Percentiles rank a stretch among this genome's conserved stretches.
Evolutionary conservation across 2,113 vertebrate species (phyloP).

Genomic region (Hippocampus mohnikei): DNA sequence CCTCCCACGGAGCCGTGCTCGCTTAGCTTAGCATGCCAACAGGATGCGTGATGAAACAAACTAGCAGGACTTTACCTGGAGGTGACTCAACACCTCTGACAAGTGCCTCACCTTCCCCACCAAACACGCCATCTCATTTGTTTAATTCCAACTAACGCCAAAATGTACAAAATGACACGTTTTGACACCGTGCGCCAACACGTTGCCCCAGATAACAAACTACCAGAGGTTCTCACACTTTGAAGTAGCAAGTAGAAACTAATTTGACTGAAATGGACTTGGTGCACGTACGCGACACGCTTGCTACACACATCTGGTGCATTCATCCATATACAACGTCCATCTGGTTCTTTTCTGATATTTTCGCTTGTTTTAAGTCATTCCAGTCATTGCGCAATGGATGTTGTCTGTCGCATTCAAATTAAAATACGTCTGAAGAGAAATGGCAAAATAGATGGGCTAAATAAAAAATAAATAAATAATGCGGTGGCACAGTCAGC

Average conservation of each 20-base stretch:
- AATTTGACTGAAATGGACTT: too few species aligned
- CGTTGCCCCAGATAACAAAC: not conserved
- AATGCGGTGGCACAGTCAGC: not conserved
- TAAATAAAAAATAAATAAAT: not conserved
- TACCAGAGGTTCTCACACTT: not conserved
- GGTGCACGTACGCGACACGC: too few species aligned
- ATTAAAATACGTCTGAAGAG: not conserved
- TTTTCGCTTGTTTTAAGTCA: not conserved
- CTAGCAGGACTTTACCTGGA: not conserved
- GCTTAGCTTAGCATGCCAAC: not conserved
- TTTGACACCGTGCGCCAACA: not conserved
- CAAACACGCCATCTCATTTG: slow-evolving; percentile 2
- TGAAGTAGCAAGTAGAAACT: not conserved
- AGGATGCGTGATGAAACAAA: not conserved
- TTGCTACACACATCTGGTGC: too few species aligned
- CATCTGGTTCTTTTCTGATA: not conserved
- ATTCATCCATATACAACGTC: not conserved
- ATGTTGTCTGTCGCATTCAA: not conserved
- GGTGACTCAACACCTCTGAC: slow-evolving; percentile 1
- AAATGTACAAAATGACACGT: slow-evolving; percentile 2
- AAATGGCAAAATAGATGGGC: not conserved
- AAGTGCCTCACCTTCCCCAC: not conserved
- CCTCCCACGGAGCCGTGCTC: not conserved
- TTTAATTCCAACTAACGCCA: not conserved
- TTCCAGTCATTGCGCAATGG: not conserved